Base-by-base conservation (phyloP, 2,797 vertebrate genomes). In the Carcharodon carcharias region DNA sequence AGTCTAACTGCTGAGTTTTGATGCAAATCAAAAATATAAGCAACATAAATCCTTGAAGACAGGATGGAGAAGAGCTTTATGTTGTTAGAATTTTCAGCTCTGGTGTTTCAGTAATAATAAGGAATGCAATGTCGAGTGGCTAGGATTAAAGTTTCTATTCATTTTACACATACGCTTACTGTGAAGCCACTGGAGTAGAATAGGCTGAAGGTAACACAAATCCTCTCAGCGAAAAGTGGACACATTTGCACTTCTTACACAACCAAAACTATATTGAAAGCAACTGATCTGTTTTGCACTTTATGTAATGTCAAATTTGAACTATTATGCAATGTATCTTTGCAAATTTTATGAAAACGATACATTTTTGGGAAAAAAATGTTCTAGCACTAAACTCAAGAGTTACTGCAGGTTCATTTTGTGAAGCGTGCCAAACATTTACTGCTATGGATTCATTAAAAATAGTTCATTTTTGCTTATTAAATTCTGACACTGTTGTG, bases 11-110 rank as follows among this genome's bases (percentile, higher is more conserved):
- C 67, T 95, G 94, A 12, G 94, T 28, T 54, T 73, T 73, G 94
- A 91, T 69, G 40, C 67, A 71, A 95, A 93, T 93, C 91, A 93
- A 93, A 65, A 93, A 45, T 45, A 95, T 95, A 95, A 69, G 14
- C 45, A 73, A 93, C 21, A 95, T 69, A 65, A 93, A 95, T 50
- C 94, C 94, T 73, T 50, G 94, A 95, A 73, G 69, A 67, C 50
- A 71, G 94, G 45, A 35, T 54, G 65, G 67, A 54, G 67, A 73
- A 50, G 94, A 50, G 67, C 50, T 73, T 71, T 54, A 95, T 69
- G 45, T 35, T 35, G 12, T 73, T 56, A 35, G 67, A 73, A 73
- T 73, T 95, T 95, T 67, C 45, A 93, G 23, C 45, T 7, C 7
- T 23, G 31, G 67, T 69, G 40, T 73, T 95, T 71, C 94, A 95